These are phyloP conservation scores for Choreutis nemorana DNA, from an alignment of 2,888 invertebrate species.

Conservation along the genomic window DNA sequence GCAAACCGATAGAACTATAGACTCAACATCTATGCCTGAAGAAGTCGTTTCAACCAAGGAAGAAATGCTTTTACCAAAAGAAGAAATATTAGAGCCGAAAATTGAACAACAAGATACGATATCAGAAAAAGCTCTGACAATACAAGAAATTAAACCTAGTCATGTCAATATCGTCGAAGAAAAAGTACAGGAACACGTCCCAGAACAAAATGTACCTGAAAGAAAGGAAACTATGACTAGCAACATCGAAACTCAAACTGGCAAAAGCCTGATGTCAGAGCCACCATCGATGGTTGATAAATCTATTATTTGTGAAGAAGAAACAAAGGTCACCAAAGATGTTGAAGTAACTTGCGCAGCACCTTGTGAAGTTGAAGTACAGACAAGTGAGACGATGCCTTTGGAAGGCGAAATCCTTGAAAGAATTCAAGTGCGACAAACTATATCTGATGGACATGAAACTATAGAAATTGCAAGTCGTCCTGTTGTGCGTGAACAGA, in stretches of 20 bases:
- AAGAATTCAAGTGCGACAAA: constrained; percentile 73
- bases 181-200: constrained; percentile 11
- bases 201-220: constrained; percentile 16
- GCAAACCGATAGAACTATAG: constrained; percentile 70
- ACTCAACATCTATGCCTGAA: constrained; percentile 76
- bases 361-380: constrained; percentile 68
- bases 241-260: constrained; percentile 73
- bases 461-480: constrained; percentile 76
- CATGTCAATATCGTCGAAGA: constrained; percentile 15
- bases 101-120: constrained; percentile 10
- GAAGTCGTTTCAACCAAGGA: constrained; percentile 63
- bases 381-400: constrained; percentile 63
- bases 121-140: constrained; percentile 14
- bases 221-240: constrained; percentile 18
- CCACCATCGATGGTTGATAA: constrained; percentile 44
- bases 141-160: constrained; percentile 22
- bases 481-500: constrained; percentile 55
- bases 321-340: constrained; percentile 44
- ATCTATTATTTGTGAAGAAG: constrained; percentile 46
- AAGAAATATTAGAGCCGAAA: constrained; percentile 12
- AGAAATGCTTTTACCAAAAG: constrained; percentile 19
- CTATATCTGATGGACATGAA: constrained; percentile 69
- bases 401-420: constrained; percentile 61
- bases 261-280: constrained; percentile 64
- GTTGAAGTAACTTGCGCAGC: constrained; percentile 60